Percentiles rank a stretch among this genome's conserved stretches.
Conservation (phyloP, 1,140 invertebrate genomes). For the Anoplophora glabripennis region DNA sequence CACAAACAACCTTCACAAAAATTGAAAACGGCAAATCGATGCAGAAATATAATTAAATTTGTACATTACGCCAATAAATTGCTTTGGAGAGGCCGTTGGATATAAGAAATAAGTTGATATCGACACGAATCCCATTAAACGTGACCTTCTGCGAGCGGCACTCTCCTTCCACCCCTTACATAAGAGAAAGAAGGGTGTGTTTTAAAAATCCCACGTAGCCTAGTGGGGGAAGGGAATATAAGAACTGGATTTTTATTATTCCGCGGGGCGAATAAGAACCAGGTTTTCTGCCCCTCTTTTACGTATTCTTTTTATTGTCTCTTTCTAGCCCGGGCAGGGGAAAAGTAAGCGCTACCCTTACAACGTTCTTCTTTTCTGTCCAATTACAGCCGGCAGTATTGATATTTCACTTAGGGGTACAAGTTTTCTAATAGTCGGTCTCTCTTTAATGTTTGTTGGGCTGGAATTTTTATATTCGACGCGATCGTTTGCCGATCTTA, state of each 20-base stretch:
- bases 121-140: too few relatives aligned
- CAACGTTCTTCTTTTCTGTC: constrained; percentile 28
- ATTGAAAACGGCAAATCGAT: neutral
- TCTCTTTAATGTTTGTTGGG: constrained; percentile 6
- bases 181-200: constrained; percentile 25
- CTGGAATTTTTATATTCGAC: constrained; percentile 11
- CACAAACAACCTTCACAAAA: too few relatives aligned
- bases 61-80: neutral
- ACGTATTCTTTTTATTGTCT: constrained; percentile 22
- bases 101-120: neutral
- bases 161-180: constrained; percentile 4
- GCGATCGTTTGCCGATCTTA: constrained; percentile 7
- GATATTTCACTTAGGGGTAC: constrained; percentile 4
- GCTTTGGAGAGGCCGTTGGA: neutral
- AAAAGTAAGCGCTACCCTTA: neutral
- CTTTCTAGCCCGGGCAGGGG: constrained; percentile 6
- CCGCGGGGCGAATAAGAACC: constrained; percentile 24
- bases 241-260: constrained; percentile 21
- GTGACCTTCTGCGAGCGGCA: too few relatives aligned
- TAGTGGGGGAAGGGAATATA: constrained; percentile 23
- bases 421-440: too few relatives aligned
- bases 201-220: constrained; percentile 21
- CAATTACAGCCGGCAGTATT: constrained; percentile 20
- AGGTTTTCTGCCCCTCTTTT: constrained; percentile 17
- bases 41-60: neutral